Evolutionary conservation across 1,140 invertebrate genomes (phyloP), one percentile per base, ranked within the genome.

Genomic region (Euschistus heros): DNA sequence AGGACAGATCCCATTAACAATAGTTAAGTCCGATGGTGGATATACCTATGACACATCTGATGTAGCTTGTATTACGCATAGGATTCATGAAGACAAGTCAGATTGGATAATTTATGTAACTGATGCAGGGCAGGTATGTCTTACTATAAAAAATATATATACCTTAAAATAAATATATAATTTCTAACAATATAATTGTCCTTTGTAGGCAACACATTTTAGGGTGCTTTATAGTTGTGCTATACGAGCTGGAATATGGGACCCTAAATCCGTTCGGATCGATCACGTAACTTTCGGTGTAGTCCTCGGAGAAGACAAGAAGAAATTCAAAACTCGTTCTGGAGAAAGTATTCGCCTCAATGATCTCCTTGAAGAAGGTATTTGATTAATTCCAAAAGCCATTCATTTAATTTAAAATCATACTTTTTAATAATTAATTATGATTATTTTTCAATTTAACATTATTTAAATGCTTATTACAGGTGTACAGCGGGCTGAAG

Each of bases 31-130:
- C 4, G 97, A 98, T 79, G 97, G 97, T 60, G 97, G 97, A 30
- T 99, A 87, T 74, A 99, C 97, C 0, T 99, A 99, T 76, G 97
- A 99, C 74, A 99, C 97, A 0, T 98, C 95, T 8, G 97, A 99
- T 77, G 80, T 99, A 81, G 94, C 97, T 4, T 84, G 90, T 10
- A 82, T 99, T 2, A 89, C 85, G 69, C 86, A 99, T 59, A 81
- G 97, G 55, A 75, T 98, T 7, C 75, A 89, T 64, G 92, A 94
- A 73, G 93, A 98, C 74, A 89, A 88, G 66, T 89, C 78, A 2
- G 87, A 94, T 69, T 92, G 95, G 85, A 73, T 98, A 0, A 88
- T 99, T 70, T 99, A 99, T 79, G 91, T 99, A 0, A 91, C 91
- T 10, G 97, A 99, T 81, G 80, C 83, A 63, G 97, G 97, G 0